These are phyloP conservation scores for Dinomys branickii DNA, from an alignment of 2,113 vertebrate species.

Conservation along the genomic window DNA sequence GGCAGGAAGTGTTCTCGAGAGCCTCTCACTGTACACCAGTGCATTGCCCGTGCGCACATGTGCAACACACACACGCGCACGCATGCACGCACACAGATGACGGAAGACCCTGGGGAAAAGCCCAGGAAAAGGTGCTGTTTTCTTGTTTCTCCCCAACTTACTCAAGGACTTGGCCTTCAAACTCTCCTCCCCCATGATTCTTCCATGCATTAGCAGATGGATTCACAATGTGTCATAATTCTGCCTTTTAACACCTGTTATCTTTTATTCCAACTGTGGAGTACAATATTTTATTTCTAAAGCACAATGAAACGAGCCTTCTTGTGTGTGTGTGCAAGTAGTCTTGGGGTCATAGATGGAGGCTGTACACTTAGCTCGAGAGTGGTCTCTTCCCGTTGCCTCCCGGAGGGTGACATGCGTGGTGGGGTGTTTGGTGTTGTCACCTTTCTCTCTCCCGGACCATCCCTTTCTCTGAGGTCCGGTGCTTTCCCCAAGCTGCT, in stretches of 20 bases:
- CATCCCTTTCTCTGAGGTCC: neutral
- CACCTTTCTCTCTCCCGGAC: neutral
- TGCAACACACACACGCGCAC: neutral
- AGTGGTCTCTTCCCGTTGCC: neutral
- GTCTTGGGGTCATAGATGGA: neutral
- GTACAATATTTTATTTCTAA: slow-evolving; percentile 60
- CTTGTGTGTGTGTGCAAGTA: neutral
- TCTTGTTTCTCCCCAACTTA: neutral
- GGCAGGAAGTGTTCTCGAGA: neutral
- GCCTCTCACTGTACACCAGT: neutral
- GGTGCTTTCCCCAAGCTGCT: neutral
- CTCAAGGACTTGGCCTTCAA: slow-evolving; percentile 34
- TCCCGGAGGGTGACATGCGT: neutral
- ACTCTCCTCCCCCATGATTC: neutral
- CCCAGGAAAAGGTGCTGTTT: neutral
- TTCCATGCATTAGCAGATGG: slow-evolving; percentile 1
- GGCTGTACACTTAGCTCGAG: neutral
- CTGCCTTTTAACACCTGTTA: slow-evolving; percentile 49
- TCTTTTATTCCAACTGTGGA: slow-evolving; percentile 28
- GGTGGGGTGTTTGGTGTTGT: neutral
- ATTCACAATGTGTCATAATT: neutral
- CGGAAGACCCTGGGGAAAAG: neutral
- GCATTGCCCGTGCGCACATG: neutral
- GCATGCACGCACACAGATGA: neutral
- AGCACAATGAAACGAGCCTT: neutral